Conservation (phyloP, 2,113 vertebrate genomes). For the Xenopus borealis region DNA sequence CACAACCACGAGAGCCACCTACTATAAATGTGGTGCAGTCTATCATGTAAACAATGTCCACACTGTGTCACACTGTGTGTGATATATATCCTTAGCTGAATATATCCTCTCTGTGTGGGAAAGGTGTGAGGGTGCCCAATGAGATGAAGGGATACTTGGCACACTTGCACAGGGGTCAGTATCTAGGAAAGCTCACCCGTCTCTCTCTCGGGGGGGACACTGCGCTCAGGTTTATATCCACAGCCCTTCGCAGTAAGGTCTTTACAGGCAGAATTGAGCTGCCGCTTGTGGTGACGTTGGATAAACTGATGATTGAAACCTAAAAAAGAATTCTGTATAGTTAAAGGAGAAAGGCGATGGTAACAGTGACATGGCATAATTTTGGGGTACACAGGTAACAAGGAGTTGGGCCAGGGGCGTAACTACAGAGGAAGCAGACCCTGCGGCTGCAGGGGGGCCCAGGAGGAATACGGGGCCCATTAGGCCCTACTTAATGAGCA, state of each 20-base stretch:
- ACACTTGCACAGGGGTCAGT: neutral
- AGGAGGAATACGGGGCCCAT: too few relatives aligned
- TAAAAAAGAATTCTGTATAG: constrained; percentile 47
- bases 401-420: too few relatives aligned
- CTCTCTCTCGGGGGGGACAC: constrained; percentile 51
- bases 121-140: neutral
- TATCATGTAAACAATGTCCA: too few relatives aligned
- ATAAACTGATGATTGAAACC: constrained; percentile 91
- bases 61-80: too few relatives aligned
- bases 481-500: too few relatives aligned
- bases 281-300: constrained; percentile 86
- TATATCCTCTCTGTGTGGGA: too few relatives aligned
- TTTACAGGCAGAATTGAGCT: constrained; percentile 74
- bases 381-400: too few relatives aligned
- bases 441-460: too few relatives aligned
- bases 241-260: constrained; percentile 75
- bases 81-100: neutral
- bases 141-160: neutral
- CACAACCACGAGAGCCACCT: too few relatives aligned
- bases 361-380: too few relatives aligned
- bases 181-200: neutral
- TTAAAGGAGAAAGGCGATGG: too few relatives aligned
- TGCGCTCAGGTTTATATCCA: constrained; percentile 73
- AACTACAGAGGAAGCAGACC: too few relatives aligned
- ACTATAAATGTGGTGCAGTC: neutral